Percentiles rank a stretch among this genome's conserved stretches.
phyloP scores from a whole-genome alignment of 2,113 vertebrate species.

The Otus sunia region DNA sequence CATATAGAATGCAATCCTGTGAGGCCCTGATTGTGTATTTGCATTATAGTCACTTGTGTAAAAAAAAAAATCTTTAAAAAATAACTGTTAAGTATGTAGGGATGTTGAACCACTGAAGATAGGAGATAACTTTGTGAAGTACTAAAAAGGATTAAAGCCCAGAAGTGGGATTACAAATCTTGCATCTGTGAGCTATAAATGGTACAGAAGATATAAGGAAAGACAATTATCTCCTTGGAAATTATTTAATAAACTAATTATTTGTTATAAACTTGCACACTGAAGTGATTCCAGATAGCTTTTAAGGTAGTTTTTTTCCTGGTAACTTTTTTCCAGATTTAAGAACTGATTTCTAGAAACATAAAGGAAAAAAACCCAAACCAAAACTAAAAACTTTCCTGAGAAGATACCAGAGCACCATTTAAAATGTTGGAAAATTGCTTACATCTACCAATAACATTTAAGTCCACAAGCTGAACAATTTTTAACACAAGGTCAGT shows the following conservation, averaged over 20 bases:
- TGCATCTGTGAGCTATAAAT: not conserved
- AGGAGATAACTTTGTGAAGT: not conserved
- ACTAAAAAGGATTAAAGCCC: not conserved
- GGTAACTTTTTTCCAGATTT: not conserved
- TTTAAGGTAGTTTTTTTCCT: not conserved
- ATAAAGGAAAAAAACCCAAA: rapidly evolving
- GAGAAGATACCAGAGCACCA: not conserved
- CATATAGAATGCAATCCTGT: not conserved
- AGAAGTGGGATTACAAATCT: not conserved
- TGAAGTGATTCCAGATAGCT: not conserved
- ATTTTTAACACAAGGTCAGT: not conserved
- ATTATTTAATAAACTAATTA: not conserved
- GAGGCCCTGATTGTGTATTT: not conserved
- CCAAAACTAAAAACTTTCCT: not conserved
- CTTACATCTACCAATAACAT: not conserved
- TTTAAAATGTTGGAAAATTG: not conserved
- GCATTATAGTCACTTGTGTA: not conserved
- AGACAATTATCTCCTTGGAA: not conserved
- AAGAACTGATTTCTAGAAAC: not conserved
- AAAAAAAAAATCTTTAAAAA: not conserved
- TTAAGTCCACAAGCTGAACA: not conserved
- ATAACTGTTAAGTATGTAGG: not conserved
- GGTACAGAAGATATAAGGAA: not conserved
- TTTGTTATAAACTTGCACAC: not conserved
- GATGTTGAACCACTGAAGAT: not conserved